Evolutionary conservation across 37 sponge, comb jelly and placozoan species (phyloP).

Genomic region (Ephydatia muelleri): DNA sequence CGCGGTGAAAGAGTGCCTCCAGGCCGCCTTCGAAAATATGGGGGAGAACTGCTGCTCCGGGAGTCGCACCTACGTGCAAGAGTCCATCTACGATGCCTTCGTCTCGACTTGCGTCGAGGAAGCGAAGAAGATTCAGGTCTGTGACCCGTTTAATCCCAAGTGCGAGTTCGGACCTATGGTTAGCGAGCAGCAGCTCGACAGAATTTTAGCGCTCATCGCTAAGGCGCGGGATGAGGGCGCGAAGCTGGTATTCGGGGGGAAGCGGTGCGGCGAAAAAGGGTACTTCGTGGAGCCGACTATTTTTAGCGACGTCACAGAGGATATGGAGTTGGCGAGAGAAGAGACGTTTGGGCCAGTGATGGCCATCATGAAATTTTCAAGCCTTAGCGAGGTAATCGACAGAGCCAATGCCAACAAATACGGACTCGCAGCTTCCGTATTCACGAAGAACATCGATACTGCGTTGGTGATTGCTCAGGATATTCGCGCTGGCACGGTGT

Average conservation of each 20-base stretch:
- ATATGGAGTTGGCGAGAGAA: slow-evolving; percentile 92
- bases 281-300: slow-evolving; percentile 95
- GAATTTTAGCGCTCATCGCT: slow-evolving; percentile 87
- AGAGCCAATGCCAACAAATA: slow-evolving; percentile 88
- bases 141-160: slow-evolving; percentile 71
- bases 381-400: slow-evolving; percentile 91
- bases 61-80: slow-evolving; percentile 85
- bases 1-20: slow-evolving; percentile 84
- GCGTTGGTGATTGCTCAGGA: slow-evolving; percentile 81
- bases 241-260: slow-evolving; percentile 90
- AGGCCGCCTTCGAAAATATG: slow-evolving; percentile 89
- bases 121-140: slow-evolving; percentile 66
- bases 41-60: slow-evolving; percentile 98
- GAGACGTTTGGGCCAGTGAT: slow-evolving; percentile 99
- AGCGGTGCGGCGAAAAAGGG: slow-evolving; percentile 87
- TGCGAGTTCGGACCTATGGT: slow-evolving; percentile 92
- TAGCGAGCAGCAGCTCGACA: slow-evolving; percentile 89
- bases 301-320: slow-evolving; percentile 87
- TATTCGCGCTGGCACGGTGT: slow-evolving; percentile 88
- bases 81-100: slow-evolving; percentile 94
- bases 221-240: slow-evolving; percentile 92
- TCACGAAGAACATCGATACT: slow-evolving; percentile 82
- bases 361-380: slow-evolving; percentile 96
- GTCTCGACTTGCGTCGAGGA: slow-evolving; percentile 79
- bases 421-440: slow-evolving; percentile 94